phyloP scores from a whole-genome alignment of 1,140 invertebrate genomes.

The Pseudomyrmex gracilis region DNA sequence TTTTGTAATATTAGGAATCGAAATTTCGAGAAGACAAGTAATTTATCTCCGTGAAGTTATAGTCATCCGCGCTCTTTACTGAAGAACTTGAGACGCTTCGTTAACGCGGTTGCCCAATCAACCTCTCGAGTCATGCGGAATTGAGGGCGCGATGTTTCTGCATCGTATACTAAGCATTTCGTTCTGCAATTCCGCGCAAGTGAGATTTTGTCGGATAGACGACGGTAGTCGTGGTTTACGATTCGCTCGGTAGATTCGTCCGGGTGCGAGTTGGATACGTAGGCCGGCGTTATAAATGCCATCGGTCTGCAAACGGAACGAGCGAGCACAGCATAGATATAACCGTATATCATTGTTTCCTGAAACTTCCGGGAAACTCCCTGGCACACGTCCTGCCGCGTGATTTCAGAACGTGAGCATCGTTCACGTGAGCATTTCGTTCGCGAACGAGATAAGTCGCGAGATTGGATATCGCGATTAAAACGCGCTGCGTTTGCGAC shows the following conservation, averaged over 20 bases:
- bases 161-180: background rate
- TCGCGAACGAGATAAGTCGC: conserved; percentile 19
- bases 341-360: conserved; percentile 49
- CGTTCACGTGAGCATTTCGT: conserved; percentile 16
- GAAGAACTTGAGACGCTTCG: background rate
- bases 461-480: conserved; percentile 14
- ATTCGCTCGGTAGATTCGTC: conserved; percentile 37
- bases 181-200: conserved; percentile 16
- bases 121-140: background rate
- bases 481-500: conserved; percentile 34
- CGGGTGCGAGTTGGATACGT: conserved; percentile 10
- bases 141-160: background rate
- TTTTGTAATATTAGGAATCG: too few relatives aligned
- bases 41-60: too few relatives aligned
- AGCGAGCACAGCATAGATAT: background rate
- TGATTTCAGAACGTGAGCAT: conserved; percentile 43
- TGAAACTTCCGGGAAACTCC: conserved; percentile 40
- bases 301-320: conserved; percentile 1
- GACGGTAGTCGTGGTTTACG: conserved; percentile 16
- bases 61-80: too few relatives aligned
- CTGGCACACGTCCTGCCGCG: conserved; percentile 53
- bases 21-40: too few relatives aligned
- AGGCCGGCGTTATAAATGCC: conserved; percentile 37
- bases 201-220: conserved; percentile 20
- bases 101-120: background rate